phyloP scores from a whole-genome alignment of 2,797 vertebrate species.

The Sebastes cheni region DNA sequence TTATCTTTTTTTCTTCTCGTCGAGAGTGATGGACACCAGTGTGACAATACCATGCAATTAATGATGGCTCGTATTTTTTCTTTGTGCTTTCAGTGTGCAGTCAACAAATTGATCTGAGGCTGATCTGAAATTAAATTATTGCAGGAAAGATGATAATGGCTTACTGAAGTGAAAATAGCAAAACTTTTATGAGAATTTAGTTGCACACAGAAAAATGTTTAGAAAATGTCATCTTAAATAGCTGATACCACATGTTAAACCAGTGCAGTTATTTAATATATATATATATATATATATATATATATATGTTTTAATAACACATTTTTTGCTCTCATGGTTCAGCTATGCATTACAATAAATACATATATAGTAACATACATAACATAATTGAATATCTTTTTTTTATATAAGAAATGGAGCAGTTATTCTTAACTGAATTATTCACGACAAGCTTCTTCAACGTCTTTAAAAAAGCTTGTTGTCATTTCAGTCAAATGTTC shows the following conservation, averaged over 20 bases:
- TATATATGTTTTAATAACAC: neutral
- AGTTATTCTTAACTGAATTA: neutral
- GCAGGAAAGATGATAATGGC: neutral
- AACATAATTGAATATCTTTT: neutral
- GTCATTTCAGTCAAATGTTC: neutral
- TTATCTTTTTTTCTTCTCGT: neutral
- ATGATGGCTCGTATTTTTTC: neutral
- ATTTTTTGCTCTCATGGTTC: neutral
- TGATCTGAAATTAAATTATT: conserved; percentile 3
- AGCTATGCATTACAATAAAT: neutral
- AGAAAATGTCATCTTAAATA: neutral
- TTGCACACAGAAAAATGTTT: neutral
- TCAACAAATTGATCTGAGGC: neutral
- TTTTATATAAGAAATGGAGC: neutral
- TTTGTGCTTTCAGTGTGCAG: neutral
- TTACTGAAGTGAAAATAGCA: neutral
- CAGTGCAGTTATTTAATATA: neutral
- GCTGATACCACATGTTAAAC: neutral
- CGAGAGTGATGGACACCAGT: neutral
- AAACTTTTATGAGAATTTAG: neutral
- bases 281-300: too few species aligned
- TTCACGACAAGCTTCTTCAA: neutral
- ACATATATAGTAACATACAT: neutral
- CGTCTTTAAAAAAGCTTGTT: neutral
- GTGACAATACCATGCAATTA: neutral